Base-by-base conservation (phyloP, 1,140 invertebrate genomes). In the Caenorhabditis brenneri region DNA sequence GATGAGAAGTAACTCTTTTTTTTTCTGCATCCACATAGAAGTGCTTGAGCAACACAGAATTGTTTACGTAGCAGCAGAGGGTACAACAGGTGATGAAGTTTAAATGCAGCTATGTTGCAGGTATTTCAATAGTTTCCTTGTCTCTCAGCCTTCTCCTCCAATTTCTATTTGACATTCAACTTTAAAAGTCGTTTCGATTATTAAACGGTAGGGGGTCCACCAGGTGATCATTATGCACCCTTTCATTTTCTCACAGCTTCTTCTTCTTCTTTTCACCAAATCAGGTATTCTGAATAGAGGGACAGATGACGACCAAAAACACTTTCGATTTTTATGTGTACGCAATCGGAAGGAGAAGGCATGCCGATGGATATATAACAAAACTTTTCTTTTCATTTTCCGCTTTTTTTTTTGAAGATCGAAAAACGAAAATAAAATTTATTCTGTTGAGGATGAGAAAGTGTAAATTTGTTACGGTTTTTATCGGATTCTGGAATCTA, bases 311-410 rank as follows among this genome's bases (percentile, higher is more conserved):
- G 58, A 65, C 58, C 0, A 36, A 9, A 9, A 65, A 39, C 29
- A 65, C 58, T 65, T 65, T 65, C 58, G 58, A 36, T 65, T 65
- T 65, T 65, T 65, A 65, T 39, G 58, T 39, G 33, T 65, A 65
- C 29, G 58, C 29, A 65, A 65, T 36, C 58, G 31, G 33, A 65
- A 16, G 24, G n/a, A 65, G 31, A 36, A 33, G 31, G 31, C 31
- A 33, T 9, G 31, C 22, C 6, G 7, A 55, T 24, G 53, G 27
- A 55, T 29, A 27, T 55, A 6, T 42, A 42, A 6, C 12, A 24
- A 55, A 55, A 55, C 33, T 31, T 65, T 65, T 65, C 58, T 16
- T 65, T 65, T 51, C 22, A n/a, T n/a, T 65, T 65, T 65, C n/a
- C 22, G 16, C 58, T 36, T n/a, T 15, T 39, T n/a, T n/a, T 65